Evolutionary conservation across 2,888 invertebrate genomes (phyloP), one percentile per base, ranked within the genome.

Genomic region (Bimastos eiseni): DNA sequence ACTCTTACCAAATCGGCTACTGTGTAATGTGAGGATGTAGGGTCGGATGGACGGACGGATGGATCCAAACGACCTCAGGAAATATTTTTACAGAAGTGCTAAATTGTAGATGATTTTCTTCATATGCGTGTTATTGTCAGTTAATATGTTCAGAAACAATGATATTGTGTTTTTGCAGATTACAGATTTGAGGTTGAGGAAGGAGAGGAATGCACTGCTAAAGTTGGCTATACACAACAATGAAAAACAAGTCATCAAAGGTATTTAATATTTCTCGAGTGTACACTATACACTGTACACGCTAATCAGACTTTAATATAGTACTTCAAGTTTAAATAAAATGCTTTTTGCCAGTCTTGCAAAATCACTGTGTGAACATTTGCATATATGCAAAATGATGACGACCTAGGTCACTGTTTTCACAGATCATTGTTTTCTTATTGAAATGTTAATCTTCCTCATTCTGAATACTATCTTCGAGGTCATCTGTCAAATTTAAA

Each of bases 191-290:
- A 37, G 37, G 37, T 3, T 36, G 24, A 33, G 34, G 34, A 86
- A 86, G 86, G 37, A 86, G 37, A 86, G 86, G 37, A 86, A 86
- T 86, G 37, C 21, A 86, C 86, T 86, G 36, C 24, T 86, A 24
- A 86, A 86, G 86, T 24, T 86, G 86, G 86, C 86, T 0, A 24
- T 36, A 86, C 86, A 86, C 34, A 86, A 86, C n/a, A 37, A 3
- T 6, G 37, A 34, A 86, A 86, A 86, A 37, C 36, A 86, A 86
- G 36, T 86, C 36, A 86, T 36, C 86, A 37, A 86, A 86, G 86
- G 86, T 86, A 49, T 49, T 17, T 49, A 34, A 36, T 8, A 70
- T n/a, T n/a, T 30, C 70, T 70, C n/a, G n/a, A n/a, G n/a, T n/a
- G n/a, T n/a, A n/a, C n/a, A 70, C 70, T 17, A n/a, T 70, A 1